phyloP scores from a whole-genome alignment of 2,888 invertebrate species.

The Lycaena phlaeas region DNA sequence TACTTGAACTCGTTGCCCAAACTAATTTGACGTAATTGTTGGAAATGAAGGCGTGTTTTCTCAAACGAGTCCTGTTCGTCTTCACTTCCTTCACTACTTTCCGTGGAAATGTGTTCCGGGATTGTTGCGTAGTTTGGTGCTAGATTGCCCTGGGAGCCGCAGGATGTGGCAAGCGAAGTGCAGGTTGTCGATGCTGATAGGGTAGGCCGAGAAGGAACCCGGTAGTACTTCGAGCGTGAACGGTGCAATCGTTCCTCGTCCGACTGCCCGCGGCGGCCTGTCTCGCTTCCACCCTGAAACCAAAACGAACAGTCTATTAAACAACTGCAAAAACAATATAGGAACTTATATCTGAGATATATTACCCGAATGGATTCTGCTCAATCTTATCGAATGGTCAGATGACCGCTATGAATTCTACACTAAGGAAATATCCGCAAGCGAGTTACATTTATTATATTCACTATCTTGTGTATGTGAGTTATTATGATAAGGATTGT shows the following conservation, averaged over 20 bases:
- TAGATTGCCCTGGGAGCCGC: conserved; percentile 60
- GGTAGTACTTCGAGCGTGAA: conserved; percentile 56
- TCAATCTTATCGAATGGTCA: conserved; percentile 15
- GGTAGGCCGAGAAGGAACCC: conserved; percentile 63
- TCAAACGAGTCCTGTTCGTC: conserved; percentile 71
- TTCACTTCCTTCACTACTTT: conserved; percentile 65
- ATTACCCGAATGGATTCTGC: conserved; percentile 11
- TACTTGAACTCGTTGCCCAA: conserved; percentile 76
- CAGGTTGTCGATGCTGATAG: conserved; percentile 75
- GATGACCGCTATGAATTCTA: conserved; percentile 36
- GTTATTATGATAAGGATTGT: conserved; percentile 44
- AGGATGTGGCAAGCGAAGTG: conserved; percentile 72
- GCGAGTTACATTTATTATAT: conserved; percentile 64
- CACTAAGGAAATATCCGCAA: conserved; percentile 54
- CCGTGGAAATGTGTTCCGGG: conserved; percentile 53
- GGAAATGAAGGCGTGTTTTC: conserved; percentile 73
- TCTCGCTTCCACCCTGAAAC: conserved; percentile 57
- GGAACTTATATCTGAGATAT: background rate
- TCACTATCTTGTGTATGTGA: conserved; percentile 63
- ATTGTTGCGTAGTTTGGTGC: conserved; percentile 58
- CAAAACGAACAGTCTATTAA: conserved; percentile 7
- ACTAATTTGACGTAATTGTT: conserved; percentile 75
- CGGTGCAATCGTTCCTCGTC: conserved; percentile 61
- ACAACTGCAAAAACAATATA: background rate
- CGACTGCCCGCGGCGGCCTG: conserved; percentile 50